Base-by-base conservation (phyloP, 1,140 invertebrate species). In the Batillaria attramentaria region DNA sequence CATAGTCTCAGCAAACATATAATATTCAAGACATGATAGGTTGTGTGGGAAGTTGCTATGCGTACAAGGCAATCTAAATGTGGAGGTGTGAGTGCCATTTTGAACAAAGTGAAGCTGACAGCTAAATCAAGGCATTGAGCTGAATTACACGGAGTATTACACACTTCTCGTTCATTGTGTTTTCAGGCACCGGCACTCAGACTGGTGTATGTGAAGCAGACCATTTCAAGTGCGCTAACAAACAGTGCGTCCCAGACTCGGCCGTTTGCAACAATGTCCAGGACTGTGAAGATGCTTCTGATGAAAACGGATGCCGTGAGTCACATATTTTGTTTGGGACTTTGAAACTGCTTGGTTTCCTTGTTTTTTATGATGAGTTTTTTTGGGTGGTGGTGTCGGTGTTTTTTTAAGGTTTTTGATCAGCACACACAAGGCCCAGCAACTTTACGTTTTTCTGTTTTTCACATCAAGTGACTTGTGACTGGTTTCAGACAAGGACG, bases 261-360 rank as follows among this genome's bases (percentile, higher is more conserved):
- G 79, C 82, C 43, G 91, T 96, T 24, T 97, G 96, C 89, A 95
- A 98, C 90, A 94, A 95, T 6, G 91, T 95, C 4, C 95, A 98
- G 89, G 96, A 98, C 88, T 99, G 97, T 91, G 95, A 95, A 33
- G 97, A 99, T 89, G 95, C 93, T 39, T 96, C 95, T 8, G 97
- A 98, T 89, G 97, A 98, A 92, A 91, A 94, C 70, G 97, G 97
- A 60, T 99, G 97, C 88, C 96, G 94, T 94, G 91, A 93, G 93
- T 93, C 33, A 28, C 2, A 16, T 24, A 35, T 68, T 35, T 50
- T 50, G 10, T 50, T 10, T 50, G 46, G 24, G 46, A 13, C 24
- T 50, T 50, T 50, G 24, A 10, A 24, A 50, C 46, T 50, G 24
- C 57, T n/a, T 60, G 57, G 24, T 60, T 60, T 8, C 57, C 46